Evolutionary conservation across 2,113 vertebrate genomes (phyloP), one percentile per base, ranked within the genome.

Genomic region (Tamias sibiricus): DNA sequence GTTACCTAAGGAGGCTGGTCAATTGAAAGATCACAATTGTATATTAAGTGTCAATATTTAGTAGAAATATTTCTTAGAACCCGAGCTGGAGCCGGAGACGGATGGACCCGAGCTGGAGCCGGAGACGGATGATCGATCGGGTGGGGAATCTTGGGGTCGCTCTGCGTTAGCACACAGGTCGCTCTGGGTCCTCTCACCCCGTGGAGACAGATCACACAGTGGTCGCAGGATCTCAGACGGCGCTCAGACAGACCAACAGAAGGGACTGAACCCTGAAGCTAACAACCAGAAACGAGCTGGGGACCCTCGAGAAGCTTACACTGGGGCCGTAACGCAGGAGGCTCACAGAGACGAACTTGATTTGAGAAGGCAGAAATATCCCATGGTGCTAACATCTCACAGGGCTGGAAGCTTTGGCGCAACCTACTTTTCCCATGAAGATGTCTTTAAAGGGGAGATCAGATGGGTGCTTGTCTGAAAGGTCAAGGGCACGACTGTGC

Each of bases 401-500:
- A n/a, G n/a, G n/a, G n/a, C 37, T 35, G 75, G 75, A 81, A n/a
- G 4, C 72, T 54, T 84, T 42, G 19, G 22, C 54, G 11, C 19
- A 69, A 32, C 77, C 68, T 17, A 3, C 44, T 14, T 42, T 62
- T 40, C 54, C 75, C 76, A 9, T 47, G 94, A 1, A 44, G 26
- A 79, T 68, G 26, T 94, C 1, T 81, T 86, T 90, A 86, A 52
- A 96, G 97, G 49, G 85, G 76, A 92, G 26, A 52, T 28, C 72
- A 92, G 26, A 52, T 28, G 52, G 20, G 81, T 87, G 90, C 69
- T 95, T 95, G 83, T 47, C 20, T 96, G 13, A 28, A 47, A 76
- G 76, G 87, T 93, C 62, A 83, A 90, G 14, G 4, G 64, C 12
- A 92, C 95, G 85, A 95, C 54, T 95, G 91, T 95, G 91, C 95